These are phyloP conservation scores for Tipula lateralis DNA, from an alignment of 2,888 invertebrate genomes.

Conservation along the genomic window DNA sequence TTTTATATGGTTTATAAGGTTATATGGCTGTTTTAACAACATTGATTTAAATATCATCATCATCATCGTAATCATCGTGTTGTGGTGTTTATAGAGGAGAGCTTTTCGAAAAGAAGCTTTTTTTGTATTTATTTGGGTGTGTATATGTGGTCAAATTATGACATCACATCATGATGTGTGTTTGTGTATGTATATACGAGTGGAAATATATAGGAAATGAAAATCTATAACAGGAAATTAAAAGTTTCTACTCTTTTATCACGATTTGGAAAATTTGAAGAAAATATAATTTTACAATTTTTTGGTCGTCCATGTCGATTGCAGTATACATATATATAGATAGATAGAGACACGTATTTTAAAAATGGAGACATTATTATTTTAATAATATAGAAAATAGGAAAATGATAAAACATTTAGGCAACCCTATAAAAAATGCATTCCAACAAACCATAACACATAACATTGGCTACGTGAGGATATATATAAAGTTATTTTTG, in stretches of 20 bases:
- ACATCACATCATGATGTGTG: neutral
- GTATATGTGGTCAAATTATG: neutral
- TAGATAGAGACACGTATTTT: constrained; percentile 12
- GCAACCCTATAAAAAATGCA: neutral
- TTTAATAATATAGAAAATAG: constrained; percentile 2
- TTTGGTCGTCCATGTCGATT: neutral
- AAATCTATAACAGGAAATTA: constrained; percentile 24
- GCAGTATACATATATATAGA: neutral
- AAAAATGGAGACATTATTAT: neutral
- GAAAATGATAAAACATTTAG: neutral
- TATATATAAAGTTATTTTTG: constrained; percentile 24
- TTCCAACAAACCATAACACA: neutral
- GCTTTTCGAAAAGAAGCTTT: neutral
- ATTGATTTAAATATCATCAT: neutral
- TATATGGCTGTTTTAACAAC: constrained; percentile 30
- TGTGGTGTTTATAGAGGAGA: neutral
- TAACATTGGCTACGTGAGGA: constrained; percentile 24
- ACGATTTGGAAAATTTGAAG: neutral
- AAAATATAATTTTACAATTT: neutral
- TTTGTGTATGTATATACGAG: too few species aligned
- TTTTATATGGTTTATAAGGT: constrained; percentile 29
- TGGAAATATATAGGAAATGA: neutral
- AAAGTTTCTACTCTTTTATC: neutral
- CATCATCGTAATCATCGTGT: neutral
- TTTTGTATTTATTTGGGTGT: neutral